phyloP scores from a whole-genome alignment of 2,797 vertebrate genomes.

The Podargus strigoides region DNA sequence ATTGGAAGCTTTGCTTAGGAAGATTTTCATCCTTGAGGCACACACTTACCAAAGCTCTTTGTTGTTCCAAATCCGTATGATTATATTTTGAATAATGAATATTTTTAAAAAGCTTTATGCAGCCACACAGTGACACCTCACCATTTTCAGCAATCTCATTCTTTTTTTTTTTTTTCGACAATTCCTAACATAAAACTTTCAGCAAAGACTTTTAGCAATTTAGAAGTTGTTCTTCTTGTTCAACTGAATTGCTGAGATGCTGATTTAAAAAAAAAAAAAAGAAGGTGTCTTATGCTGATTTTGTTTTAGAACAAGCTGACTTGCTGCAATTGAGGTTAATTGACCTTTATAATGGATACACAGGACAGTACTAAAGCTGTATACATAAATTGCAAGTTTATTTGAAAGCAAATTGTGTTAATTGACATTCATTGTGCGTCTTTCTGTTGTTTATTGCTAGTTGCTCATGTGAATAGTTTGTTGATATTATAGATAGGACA shows the following conservation, averaged over 20 bases:
- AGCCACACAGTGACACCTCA: conserved; percentile 3
- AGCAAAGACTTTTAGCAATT: conserved; percentile 17
- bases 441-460: conserved; percentile 72
- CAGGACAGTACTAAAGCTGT: conserved; percentile 56
- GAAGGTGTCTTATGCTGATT: conserved; percentile 26
- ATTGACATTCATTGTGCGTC: conserved; percentile 72
- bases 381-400: conserved; percentile 59
- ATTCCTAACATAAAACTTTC: conserved; percentile 3
- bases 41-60: background rate
- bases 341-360: conserved; percentile 65
- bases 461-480: conserved; percentile 72
- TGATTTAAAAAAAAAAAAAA: background rate
- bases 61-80: conserved; percentile 3
- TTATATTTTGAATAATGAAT: conserved; percentile 46
- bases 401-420: conserved; percentile 71
- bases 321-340: conserved; percentile 57
- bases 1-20: conserved; percentile 14
- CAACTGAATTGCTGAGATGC: background rate
- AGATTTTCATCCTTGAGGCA: conserved; percentile 45
- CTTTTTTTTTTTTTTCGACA: background rate
- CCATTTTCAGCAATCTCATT: background rate
- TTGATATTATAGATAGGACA: conserved; percentile 69
- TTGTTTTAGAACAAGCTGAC: conserved; percentile 59
- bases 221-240: conserved; percentile 9
- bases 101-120: conserved; percentile 13